A percentile compares a stretch with the other conserved stretches of the same genome.
phyloP scores from a whole-genome alignment of 2,113 vertebrate species.

The Petromus typicus region DNA sequence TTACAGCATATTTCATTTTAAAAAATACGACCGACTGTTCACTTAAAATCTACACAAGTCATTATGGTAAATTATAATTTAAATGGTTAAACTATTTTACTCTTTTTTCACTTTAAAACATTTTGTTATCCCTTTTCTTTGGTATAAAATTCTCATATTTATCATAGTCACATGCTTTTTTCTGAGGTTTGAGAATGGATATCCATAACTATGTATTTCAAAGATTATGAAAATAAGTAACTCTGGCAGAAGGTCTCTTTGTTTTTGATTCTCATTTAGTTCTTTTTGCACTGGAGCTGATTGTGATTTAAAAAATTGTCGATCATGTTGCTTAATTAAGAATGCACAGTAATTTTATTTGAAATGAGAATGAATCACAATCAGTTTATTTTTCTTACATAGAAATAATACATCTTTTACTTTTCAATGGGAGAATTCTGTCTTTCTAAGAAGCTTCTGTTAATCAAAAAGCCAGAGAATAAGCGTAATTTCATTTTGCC shows the following conservation, averaged over 20 bases:
- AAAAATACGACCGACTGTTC: background rate
- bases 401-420: constrained; percentile 25
- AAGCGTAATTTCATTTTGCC: constrained; percentile 43
- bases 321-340: constrained; percentile 38
- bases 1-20: background rate
- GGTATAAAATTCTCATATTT: background rate
- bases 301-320: background rate
- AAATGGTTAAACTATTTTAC: background rate
- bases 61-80: background rate
- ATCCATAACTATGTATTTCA: background rate
- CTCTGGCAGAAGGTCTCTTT: background rate
- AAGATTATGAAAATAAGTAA: background rate
- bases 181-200: background rate
- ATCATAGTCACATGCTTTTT: background rate
- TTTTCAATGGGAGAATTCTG: background rate
- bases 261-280: background rate
- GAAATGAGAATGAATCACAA: background rate
- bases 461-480: constrained; percentile 48
- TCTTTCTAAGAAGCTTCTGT: constrained; percentile 15
- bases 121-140: background rate
- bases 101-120: background rate
- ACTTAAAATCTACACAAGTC: background rate
- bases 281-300: background rate
- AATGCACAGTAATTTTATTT: constrained; percentile 9
- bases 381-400: constrained; percentile 21